Base-by-base conservation (phyloP, 2,888 invertebrate species). In the Falcaria lacertinaria region DNA sequence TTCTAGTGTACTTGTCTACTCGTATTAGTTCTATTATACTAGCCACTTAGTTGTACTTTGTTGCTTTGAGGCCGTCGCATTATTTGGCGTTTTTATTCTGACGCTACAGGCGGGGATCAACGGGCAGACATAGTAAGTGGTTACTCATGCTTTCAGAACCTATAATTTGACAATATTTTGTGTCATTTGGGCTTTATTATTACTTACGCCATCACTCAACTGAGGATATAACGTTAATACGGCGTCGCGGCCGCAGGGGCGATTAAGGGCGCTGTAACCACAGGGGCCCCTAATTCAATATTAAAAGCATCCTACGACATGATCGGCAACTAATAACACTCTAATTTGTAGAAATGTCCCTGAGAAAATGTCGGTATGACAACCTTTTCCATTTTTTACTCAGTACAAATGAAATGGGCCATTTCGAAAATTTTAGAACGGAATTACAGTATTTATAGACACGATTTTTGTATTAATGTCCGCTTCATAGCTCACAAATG, bases 81-180 rank as follows among this genome's bases (percentile, higher is more conserved):
- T 41, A 34, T 25, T 7, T 19, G 17, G 25, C 2, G 8, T 37
- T 14, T 41, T 43, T 50, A 40, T 77, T 76, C 73, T 53, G 74
- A 78, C 86, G 66, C 52, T 88, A 80, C 82, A 0, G 28, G 46
- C 46, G 52, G 60, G 75, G 85, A 86, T 83, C 82, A 79, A 74
- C 80, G 8, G 55, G 73, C 82, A 77, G 81, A 80, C 84, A 65
- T 60, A 73, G 80, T 88, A 85, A 89, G 88, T 88, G 88, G 88
- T 82, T 81, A 79, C 83, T 84, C 87, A 80, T 83, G 77, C 80
- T 80, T 85, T 83, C 86, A 82, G 80, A 85, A 77, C 80, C 87
- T 88, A 89, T 89, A 89, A 89, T 89, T 89, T 89, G 86, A 88
- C 88, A 89, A 88, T 89, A 88, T 88, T 89, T 88, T 89, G 88